A percentile compares a stretch with the other conserved stretches of the same genome.
Conservation (phyloP, 2,888 invertebrate genomes). For the Epinotia brunnichana region DNA sequence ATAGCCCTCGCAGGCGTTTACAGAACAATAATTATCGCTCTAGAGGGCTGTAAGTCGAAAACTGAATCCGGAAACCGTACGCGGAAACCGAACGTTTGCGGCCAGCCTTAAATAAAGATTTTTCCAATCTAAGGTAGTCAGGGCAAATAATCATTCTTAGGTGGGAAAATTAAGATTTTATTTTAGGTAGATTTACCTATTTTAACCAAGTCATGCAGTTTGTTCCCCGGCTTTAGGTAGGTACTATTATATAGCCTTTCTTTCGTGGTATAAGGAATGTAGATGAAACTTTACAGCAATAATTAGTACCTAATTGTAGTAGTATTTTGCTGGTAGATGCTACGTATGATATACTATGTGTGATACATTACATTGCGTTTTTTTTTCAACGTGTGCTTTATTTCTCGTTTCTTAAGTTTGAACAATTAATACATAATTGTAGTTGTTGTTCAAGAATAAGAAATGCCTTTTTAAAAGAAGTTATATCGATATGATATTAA, state of each 20-base stretch:
- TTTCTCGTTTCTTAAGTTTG: conserved; percentile 24
- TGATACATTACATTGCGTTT: conserved; percentile 77
- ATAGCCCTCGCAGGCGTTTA: too few species aligned
- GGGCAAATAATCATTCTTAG: too few species aligned
- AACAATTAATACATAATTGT: conserved; percentile 37
- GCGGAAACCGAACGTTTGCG: too few species aligned
- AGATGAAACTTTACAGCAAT: conserved; percentile 80
- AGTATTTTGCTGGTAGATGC: conserved; percentile 77
- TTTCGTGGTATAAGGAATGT: conserved; percentile 75
- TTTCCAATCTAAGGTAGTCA: too few species aligned
- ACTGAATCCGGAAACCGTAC: too few species aligned
- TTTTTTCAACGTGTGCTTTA: conserved; percentile 62
- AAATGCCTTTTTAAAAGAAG: conserved; percentile 58
- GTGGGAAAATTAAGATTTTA: too few species aligned
- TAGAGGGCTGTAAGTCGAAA: too few species aligned
- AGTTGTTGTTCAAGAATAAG: conserved; percentile 59
- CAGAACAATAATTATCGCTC: too few species aligned
- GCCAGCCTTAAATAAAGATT: too few species aligned
- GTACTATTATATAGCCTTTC: conserved; percentile 74
- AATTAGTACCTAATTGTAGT: conserved; percentile 79
- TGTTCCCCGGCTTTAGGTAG: conserved; percentile 48
- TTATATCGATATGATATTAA: conserved; percentile 80
- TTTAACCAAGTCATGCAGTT: conserved; percentile 21
- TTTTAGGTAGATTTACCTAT: too few species aligned
- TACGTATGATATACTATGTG: conserved; percentile 71